A percentile compares a stretch with the other conserved stretches of the same genome.
Conservation (phyloP, 2,113 vertebrate species). For the Nestor notabilis region DNA sequence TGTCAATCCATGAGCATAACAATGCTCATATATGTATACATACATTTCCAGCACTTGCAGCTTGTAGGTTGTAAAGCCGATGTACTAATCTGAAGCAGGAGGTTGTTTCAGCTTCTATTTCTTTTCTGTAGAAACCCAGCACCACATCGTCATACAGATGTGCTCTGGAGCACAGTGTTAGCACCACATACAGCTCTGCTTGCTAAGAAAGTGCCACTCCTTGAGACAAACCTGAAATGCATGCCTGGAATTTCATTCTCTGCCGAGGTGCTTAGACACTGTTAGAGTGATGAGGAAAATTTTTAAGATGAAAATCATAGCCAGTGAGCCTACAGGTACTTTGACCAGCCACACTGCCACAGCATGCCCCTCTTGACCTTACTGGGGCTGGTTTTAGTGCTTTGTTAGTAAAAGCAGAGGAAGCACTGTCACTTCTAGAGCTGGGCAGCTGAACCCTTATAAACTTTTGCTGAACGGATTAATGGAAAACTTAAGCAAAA, state of each 20-base stretch:
- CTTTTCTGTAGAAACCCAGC: neutral
- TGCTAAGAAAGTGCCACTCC: neutral
- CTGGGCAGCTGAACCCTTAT: neutral
- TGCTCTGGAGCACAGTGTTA: neutral
- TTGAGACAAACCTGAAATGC: neutral
- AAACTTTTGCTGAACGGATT: neutral
- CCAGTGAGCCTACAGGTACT: neutral
- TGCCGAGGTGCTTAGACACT: neutral
- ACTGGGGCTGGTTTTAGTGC: neutral
- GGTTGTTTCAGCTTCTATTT: neutral
- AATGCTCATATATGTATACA: neutral
- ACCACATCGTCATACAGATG: fast-evolving
- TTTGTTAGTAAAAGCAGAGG: neutral
- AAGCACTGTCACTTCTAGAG: neutral
- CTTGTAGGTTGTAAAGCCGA: neutral
- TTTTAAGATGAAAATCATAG: neutral
- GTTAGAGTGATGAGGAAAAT: neutral
- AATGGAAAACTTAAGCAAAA: neutral
- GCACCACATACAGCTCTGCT: neutral
- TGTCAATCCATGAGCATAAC: neutral
- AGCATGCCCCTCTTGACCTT: neutral
- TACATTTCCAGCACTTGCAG: neutral
- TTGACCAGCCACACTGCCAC: neutral
- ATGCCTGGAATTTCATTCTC: neutral
- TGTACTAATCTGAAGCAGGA: neutral